phyloP scores from a whole-genome alignment of 2,113 vertebrate genomes.

The Eupsittula cactorum region DNA sequence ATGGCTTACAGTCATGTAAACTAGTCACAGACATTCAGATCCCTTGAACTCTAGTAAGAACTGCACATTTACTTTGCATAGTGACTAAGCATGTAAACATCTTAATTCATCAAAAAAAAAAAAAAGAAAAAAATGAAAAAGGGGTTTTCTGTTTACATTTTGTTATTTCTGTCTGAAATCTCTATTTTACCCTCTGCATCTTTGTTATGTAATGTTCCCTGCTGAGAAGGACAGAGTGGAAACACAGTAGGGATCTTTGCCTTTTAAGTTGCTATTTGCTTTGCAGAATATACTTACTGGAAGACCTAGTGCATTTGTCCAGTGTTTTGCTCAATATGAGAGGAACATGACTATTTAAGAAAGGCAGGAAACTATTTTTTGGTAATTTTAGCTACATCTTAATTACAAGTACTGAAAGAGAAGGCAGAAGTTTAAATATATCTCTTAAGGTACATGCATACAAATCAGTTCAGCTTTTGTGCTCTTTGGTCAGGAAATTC shows the following conservation, averaged over 20 bases:
- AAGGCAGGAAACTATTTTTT: conserved; percentile 21
- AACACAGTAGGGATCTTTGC: conserved; percentile 30
- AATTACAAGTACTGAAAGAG: not conserved
- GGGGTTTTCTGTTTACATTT: conserved; percentile 19
- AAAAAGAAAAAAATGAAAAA: not conserved
- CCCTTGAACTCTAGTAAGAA: conserved; percentile 47
- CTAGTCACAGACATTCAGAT: not conserved
- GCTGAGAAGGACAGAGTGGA: conserved; percentile 45
- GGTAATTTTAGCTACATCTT: not conserved
- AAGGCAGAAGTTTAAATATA: not conserved
- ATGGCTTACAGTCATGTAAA: conserved; percentile 39
- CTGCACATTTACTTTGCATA: conserved; percentile 31
- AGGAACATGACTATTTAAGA: not conserved
- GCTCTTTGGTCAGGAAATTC: not conserved
- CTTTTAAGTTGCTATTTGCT: conserved; percentile 45
- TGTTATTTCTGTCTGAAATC: conserved; percentile 38
- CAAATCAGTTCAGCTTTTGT: conserved; percentile 19
- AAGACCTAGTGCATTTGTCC: not conserved
- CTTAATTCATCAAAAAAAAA: not conserved
- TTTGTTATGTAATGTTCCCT: conserved; percentile 16
- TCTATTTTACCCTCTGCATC: conserved; percentile 16
- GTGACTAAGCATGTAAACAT: conserved; percentile 24
- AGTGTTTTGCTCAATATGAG: not conserved
- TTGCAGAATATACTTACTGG: not conserved
- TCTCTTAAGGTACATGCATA: not conserved